Base-by-base conservation (phyloP, 2,113 vertebrate species). In the Sprattus sprattus region DNA sequence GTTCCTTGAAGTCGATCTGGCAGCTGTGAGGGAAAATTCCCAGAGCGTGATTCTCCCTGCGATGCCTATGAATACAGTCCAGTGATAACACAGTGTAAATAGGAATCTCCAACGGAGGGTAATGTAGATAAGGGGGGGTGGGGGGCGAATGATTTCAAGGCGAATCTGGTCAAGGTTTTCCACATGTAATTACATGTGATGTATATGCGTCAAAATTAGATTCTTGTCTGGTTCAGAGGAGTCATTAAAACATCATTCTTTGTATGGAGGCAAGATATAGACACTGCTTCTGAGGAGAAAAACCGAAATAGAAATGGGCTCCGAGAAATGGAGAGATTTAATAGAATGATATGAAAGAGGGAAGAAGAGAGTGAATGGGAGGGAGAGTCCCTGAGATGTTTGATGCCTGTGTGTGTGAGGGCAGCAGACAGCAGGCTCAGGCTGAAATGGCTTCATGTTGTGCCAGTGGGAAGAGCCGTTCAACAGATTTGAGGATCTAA, bases 401-500 rank as follows among this genome's bases (percentile, higher is more conserved):
- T 71, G n/a, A 32, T 54, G 84, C 52, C 84, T 6, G 45, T 83
- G 81, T 83, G 84, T 85, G 81, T 25, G 39, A 50, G 57, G 83
- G 67, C 81, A 84, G 83, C 80, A 57, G 25, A 84, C 25, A 39
- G n/a, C n/a, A 25, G 52, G 16, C 47, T 49, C 8, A 49, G 67
- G 49, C 44, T 45, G 28, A 71, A 67, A 82, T 46, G 11, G 28
- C 80, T 83, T 71, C 83, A 83, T 52, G 60, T 83, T 45, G 54
- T 45, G 20, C n/a, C 52, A 82, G 85, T 80, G 32, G 50, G 67
- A 81, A 85, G 60, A 85, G 83, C 28, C 49, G 71, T 81, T 78
- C 81, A 85, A 81, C 83, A 87, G 44, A 86, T 87, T 54, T 54
- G 57, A 49, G 81, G 64, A 20, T n/a, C 85, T 47, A 60, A 39